Evolutionary conservation across 2,888 invertebrate genomes (phyloP).

Genomic region (Pasiphila rectangulata): DNA sequence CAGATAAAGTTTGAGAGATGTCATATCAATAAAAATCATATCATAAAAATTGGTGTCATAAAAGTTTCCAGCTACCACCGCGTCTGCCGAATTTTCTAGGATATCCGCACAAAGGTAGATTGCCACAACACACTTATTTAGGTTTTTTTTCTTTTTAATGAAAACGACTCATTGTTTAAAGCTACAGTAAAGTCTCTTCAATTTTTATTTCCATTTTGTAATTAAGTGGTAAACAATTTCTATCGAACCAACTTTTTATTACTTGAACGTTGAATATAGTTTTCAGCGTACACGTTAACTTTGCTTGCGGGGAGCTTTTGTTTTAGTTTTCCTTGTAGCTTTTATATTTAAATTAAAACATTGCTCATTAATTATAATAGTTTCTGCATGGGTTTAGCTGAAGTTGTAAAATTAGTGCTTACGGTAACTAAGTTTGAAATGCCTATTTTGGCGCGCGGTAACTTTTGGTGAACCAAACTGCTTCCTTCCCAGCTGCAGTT

Average conservation of each 20-base stretch:
- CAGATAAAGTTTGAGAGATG: too few relatives aligned
- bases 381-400: conserved; percentile 3
- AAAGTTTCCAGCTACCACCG: too few relatives aligned
- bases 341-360: conserved; percentile 1
- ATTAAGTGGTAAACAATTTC: not conserved
- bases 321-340: not conserved
- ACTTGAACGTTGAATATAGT: not conserved
- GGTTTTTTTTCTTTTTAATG: too few relatives aligned
- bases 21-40: too few relatives aligned
- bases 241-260: not conserved
- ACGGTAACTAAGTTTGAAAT: conserved; percentile 18
- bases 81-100: too few relatives aligned
- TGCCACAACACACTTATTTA: too few relatives aligned
- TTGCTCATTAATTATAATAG: not conserved
- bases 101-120: too few relatives aligned
- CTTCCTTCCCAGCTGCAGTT: conserved; percentile 2
- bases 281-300: not conserved
- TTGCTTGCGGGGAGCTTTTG: not conserved
- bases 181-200: too few relatives aligned
- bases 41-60: too few relatives aligned
- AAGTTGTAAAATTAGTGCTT: conserved; percentile 15
- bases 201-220: not conserved
- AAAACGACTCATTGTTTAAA: too few relatives aligned
- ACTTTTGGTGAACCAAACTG: conserved; percentile 21
- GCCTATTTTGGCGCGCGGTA: conserved; percentile 9